Conservation (phyloP, 2,113 vertebrate genomes). For the Mionectes macconnelli region DNA sequence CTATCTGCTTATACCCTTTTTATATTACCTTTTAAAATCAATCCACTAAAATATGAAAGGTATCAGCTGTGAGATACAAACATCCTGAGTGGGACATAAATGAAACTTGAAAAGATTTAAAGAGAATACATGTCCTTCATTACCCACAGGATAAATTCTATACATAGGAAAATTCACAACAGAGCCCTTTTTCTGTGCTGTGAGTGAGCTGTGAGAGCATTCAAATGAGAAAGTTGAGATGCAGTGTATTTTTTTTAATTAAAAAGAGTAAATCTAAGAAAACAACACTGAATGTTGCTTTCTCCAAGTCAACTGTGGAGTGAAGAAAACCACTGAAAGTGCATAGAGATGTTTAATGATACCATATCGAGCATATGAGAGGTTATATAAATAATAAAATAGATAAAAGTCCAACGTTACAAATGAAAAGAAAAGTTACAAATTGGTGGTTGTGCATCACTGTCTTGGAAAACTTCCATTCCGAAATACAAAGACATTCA, state of each 20-base stretch:
- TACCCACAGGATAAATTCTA: not conserved
- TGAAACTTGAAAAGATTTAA: not conserved
- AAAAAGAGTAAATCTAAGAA: not conserved
- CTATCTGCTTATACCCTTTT: not conserved
- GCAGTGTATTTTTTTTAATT: not conserved
- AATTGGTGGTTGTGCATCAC: slow-evolving; percentile 30
- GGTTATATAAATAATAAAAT: not conserved
- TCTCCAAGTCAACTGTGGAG: not conserved
- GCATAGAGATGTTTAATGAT: not conserved
- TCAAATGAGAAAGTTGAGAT: not conserved
- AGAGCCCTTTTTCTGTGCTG: not conserved
- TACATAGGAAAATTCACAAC: not conserved
- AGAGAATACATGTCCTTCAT: not conserved
- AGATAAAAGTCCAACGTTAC: not conserved
- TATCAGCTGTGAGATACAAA: not conserved
- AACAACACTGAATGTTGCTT: not conserved
- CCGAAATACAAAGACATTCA: slow-evolving; percentile 20
- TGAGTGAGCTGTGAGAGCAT: not conserved
- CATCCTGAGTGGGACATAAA: not conserved
- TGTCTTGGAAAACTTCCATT: slow-evolving; percentile 42
- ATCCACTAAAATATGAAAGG: not conserved
- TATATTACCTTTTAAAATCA: not conserved
- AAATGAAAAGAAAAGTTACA: slow-evolving; percentile 39
- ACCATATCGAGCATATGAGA: not conserved
- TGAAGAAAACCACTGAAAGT: not conserved